phyloP scores from a whole-genome alignment of 2,113 vertebrate species.

The Clinocottus analis region DNA sequence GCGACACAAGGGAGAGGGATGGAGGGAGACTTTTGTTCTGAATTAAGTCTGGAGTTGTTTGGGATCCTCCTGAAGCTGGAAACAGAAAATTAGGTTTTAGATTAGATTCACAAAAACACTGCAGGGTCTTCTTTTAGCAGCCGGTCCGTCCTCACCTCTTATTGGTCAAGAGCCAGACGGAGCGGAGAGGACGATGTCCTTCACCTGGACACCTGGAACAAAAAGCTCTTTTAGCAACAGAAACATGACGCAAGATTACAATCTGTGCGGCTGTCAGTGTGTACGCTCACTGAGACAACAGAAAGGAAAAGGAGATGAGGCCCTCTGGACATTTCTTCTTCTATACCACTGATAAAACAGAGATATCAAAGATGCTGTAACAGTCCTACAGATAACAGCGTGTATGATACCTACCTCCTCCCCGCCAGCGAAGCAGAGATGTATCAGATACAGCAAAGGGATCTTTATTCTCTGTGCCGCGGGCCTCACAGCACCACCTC shows the following conservation, averaged over 20 bases:
- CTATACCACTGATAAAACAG: conserved; percentile 66
- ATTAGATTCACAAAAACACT: conserved; percentile 39
- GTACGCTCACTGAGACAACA: conserved; percentile 49
- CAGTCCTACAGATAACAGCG: conserved; percentile 64
- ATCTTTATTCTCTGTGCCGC: conserved; percentile 59
- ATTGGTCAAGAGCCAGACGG: conserved; percentile 3
- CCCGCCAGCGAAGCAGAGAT: conserved; percentile 58
- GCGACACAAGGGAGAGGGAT: neutral
- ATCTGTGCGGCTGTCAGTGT: conserved; percentile 57
- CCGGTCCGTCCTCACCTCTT: conserved; percentile 37
- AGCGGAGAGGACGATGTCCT: conserved; percentile 34
- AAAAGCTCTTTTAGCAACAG: conserved; percentile 60
- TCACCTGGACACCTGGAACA: conserved; percentile 54
- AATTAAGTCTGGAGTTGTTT: conserved; percentile 31
- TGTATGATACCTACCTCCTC: conserved; percentile 66
- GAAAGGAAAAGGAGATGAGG: conserved; percentile 16
- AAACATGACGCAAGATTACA: conserved; percentile 53
- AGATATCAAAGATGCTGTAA: conserved; percentile 68
- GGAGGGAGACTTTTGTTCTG: neutral
- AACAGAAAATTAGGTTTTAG: conserved; percentile 49
- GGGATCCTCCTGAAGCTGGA: conserved; percentile 18
- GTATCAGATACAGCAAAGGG: conserved; percentile 56
- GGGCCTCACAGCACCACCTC: conserved; percentile 41
- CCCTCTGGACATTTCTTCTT: conserved; percentile 56
- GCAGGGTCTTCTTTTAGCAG: neutral